These are phyloP conservation scores for Itoplectis maculator DNA, from an alignment of 2,888 invertebrate species.

Conservation along the genomic window DNA sequence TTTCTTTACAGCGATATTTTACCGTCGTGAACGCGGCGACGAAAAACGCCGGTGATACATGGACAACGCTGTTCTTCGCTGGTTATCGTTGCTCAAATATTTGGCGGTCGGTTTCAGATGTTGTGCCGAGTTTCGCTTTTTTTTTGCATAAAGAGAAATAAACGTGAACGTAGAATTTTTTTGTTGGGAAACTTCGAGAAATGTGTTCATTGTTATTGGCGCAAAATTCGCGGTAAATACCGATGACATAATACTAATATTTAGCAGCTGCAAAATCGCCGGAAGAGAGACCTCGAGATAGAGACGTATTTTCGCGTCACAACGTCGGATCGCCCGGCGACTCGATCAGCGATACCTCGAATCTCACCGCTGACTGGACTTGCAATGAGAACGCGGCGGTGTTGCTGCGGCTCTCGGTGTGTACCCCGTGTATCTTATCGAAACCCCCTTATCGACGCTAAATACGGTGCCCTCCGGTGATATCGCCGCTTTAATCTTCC, in stretches of 20 bases:
- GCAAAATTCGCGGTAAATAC: too few species aligned
- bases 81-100: not conserved
- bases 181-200: too few species aligned
- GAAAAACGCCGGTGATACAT: not conserved
- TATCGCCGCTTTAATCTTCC: conserved; percentile 48
- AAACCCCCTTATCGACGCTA: conserved; percentile 54
- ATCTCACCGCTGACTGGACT: conserved; percentile 41
- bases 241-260: not conserved
- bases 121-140: not conserved
- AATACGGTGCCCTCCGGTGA: conserved; percentile 9
- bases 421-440: conserved; percentile 58
- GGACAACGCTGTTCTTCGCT: not conserved
- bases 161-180: too few species aligned
- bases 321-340: not conserved
- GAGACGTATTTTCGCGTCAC: conserved; percentile 8
- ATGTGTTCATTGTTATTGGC: too few species aligned
- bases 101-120: not conserved
- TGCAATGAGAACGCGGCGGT: conserved; percentile 42
- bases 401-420: too few species aligned
- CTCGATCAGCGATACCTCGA: conserved; percentile 14
- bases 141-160: too few species aligned
- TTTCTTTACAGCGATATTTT: not conserved
- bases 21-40: not conserved
- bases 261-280: too few species aligned
- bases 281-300: not conserved